Conservation (phyloP, 2,888 invertebrate genomes). For the Pharmacophagus antenor region DNA sequence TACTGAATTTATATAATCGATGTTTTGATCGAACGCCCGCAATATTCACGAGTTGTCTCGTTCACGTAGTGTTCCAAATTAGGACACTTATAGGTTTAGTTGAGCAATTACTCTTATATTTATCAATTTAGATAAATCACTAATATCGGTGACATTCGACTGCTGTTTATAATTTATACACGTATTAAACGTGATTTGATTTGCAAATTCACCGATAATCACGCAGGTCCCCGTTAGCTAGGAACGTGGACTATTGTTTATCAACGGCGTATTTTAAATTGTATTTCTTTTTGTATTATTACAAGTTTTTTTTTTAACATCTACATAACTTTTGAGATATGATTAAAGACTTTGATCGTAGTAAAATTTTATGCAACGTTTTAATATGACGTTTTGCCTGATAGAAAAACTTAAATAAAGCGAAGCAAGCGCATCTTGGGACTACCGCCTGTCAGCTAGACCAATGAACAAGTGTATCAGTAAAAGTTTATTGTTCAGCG, state of each 20-base stretch:
- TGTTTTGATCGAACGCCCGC: slow-evolving; percentile 11
- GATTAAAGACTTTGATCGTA: too few species aligned
- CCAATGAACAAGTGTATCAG: too few species aligned
- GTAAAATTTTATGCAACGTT: too few species aligned
- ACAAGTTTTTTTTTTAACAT: too few species aligned
- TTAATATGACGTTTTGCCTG: too few species aligned
- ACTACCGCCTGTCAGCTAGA: too few species aligned
- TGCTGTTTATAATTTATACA: slow-evolving; percentile 53
- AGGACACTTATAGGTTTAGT: slow-evolving; percentile 41
- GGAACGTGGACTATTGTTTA: slow-evolving; percentile 49
- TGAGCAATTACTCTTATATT: slow-evolving; percentile 48
- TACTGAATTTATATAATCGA: slow-evolving; percentile 5
- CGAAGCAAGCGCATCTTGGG: too few species aligned
- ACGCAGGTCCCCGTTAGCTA: slow-evolving; percentile 46
- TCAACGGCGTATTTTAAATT: too few species aligned
- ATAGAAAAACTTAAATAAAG: too few species aligned
- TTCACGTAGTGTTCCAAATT: slow-evolving; percentile 43
- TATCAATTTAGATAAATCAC: slow-evolving; percentile 61
- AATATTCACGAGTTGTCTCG: slow-evolving; percentile 29
- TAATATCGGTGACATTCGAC: slow-evolving; percentile 50
- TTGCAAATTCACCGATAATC: slow-evolving; percentile 61
- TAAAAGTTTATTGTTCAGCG: too few species aligned
- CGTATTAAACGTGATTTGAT: slow-evolving; percentile 58
- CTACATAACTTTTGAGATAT: too few species aligned
- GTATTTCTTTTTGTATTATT: too few species aligned